Base-by-base conservation (phyloP, 2,113 vertebrate species). In the Ivindomyrus marchei region DNA sequence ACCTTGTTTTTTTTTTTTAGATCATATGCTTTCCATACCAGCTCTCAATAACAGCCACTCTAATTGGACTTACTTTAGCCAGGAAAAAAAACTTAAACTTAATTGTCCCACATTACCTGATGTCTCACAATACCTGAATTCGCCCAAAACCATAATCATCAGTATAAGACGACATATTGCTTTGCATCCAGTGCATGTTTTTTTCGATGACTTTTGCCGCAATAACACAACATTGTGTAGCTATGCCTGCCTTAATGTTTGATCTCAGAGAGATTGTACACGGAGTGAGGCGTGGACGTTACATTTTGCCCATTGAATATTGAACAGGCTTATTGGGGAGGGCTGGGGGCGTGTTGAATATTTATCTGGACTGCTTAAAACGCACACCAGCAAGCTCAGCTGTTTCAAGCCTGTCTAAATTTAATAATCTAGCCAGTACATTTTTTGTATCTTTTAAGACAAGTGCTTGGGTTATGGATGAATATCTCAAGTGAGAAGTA, bases 301-400 rank as follows among this genome's bases (percentile, higher is more conserved):
- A 53, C 13, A 53, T 87, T 52, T 15, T 17, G n/a, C 10, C 46
- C 17, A 49, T 87, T 87, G 49, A 87, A 52, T 49, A 52, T 53
- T 87, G 36, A 77, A 77, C 36, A 42, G 36, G 17, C 15, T 87
- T 53, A 87, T 87, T 87, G 46, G 49, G 85, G 27, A 49, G 85
- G 46, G 85, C 46, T 46, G 85, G 85, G n/a, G 49, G 46, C 47
- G 10, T 49, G 66, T 77, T 89, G 88, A 89, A 89, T 89, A 80
- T 74, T 47, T 36, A 89, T 77, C 27, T 27, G 66, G 17, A 47
- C 21, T 80, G 36, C 45, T 66, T 47, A 46, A 77, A 77, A 27
- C 42, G 46, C 66, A 19, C 47, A 24, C 2, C 9, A 85, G 39
- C 39, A 46, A 46, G 42, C 45, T 36, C 9, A 13, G 10, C 2